These are phyloP conservation scores for Matsumyia berberina DNA, from an alignment of 2,888 invertebrate genomes.

Conservation along the genomic window DNA sequence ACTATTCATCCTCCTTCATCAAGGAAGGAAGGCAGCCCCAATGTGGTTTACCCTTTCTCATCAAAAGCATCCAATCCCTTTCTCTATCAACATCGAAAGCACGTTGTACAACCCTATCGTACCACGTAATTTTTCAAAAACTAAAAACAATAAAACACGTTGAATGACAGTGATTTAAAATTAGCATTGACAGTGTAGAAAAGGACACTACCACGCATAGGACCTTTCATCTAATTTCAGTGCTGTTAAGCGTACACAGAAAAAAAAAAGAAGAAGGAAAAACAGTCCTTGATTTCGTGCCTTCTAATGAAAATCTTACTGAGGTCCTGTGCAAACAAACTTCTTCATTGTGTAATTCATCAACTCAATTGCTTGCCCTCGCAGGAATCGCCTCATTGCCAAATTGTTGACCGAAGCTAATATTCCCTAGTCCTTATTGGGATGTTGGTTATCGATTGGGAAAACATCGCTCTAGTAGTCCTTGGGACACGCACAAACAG, in stretches of 20 bases:
- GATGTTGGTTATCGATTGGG: slow-evolving; percentile 42
- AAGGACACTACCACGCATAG: background rate
- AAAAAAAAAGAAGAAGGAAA: background rate
- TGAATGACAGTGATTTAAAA: slow-evolving; percentile 6
- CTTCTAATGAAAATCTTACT: background rate
- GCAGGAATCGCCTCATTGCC: slow-evolving; percentile 28
- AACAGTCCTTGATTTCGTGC: slow-evolving; percentile 4
- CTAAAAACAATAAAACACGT: background rate
- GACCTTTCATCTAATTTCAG: background rate
- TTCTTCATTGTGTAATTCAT: slow-evolving; percentile 33
- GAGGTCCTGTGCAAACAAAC: slow-evolving; percentile 25
- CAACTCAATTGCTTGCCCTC: slow-evolving; percentile 15
- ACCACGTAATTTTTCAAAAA: slow-evolving; percentile 2
- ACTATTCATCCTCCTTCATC: no score
- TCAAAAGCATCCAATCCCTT: no score
- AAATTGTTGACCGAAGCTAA: slow-evolving; percentile 36
- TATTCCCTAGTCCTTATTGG: slow-evolving; percentile 17
- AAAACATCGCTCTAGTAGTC: slow-evolving; percentile 20
- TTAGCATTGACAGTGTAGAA: background rate
- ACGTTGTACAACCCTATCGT: no score
- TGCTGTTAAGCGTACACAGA: background rate
- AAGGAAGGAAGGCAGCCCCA: no score
- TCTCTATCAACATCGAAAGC: no score
- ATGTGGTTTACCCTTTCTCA: no score
- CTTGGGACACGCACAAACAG: background rate